These are phyloP conservation scores for Lucifuga dentata DNA, from an alignment of 2,113 vertebrate species.

Conservation along the genomic window DNA sequence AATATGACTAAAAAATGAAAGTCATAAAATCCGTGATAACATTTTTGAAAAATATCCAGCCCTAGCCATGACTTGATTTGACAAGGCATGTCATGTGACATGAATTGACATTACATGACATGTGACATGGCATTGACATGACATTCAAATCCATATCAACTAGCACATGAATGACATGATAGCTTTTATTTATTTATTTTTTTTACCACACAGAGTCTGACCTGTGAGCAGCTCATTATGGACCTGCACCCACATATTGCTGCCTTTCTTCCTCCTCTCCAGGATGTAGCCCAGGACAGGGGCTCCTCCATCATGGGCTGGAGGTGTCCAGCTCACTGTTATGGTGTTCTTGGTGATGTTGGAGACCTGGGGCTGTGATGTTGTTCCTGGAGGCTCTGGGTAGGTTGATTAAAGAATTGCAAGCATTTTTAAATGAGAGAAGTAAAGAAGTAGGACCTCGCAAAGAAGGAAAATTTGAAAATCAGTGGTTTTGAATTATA, in stretches of 20 bases:
- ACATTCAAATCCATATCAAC: not conserved
- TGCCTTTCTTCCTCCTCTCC: constrained; percentile 79
- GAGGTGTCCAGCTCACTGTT: constrained; percentile 76
- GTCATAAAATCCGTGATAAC: too few species aligned
- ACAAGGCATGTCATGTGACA: too few species aligned
- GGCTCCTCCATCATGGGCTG: constrained; percentile 68
- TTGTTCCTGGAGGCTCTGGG: constrained; percentile 65
- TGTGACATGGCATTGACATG: too few species aligned
- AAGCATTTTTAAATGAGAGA: not conserved
- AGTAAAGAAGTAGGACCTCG: not conserved
- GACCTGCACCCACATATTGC: constrained; percentile 74
- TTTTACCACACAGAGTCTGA: constrained; percentile 47
- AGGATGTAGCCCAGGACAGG: constrained; percentile 71
- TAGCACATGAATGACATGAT: not conserved
- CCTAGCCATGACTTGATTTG: too few species aligned
- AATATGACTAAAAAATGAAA: too few species aligned
- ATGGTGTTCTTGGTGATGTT: constrained; percentile 77
- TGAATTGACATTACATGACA: not conserved
- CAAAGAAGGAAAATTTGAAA: not conserved
- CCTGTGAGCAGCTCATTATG: constrained; percentile 79
- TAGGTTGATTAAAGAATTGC: not conserved
- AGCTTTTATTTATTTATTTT: not conserved
- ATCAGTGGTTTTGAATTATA: too few species aligned
- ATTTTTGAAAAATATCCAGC: too few species aligned
- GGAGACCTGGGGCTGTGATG: constrained; percentile 71